These are phyloP conservation scores for Peromyscus eremicus DNA, from an alignment of 2,797 vertebrate species.

Conservation along the genomic window DNA sequence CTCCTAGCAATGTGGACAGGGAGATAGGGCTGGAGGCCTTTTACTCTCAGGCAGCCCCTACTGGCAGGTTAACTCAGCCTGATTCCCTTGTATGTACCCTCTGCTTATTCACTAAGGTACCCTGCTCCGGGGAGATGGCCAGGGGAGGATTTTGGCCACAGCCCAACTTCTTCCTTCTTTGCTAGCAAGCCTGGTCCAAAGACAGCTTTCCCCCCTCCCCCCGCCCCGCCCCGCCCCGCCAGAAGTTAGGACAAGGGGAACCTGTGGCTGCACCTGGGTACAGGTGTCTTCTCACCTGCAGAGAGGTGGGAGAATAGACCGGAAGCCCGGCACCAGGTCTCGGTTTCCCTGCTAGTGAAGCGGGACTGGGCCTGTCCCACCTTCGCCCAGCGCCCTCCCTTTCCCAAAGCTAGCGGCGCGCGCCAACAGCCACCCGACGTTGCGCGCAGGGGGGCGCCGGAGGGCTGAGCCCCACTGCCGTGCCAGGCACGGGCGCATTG, in stretches of 20 bases:
- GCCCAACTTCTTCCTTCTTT: not conserved
- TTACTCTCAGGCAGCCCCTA: not conserved
- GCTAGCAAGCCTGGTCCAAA: not conserved
- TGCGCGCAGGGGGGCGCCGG: not conserved
- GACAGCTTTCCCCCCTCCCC: not conserved
- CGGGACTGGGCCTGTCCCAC: not conserved
- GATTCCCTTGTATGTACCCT: not conserved
- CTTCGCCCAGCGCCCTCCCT: not conserved
- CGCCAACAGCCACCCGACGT: not conserved
- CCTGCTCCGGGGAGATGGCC: not conserved
- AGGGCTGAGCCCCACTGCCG: not conserved
- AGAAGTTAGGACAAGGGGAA: not conserved
- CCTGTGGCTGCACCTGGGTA: not conserved
- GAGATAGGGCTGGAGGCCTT: not conserved
- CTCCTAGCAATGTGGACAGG: accelerated
- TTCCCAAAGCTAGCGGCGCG: not conserved
- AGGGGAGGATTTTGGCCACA: not conserved
- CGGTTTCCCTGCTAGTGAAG: not conserved
- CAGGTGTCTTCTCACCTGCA: not conserved
- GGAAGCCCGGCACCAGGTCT: not conserved
- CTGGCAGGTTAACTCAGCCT: not conserved
- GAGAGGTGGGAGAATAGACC: not conserved
- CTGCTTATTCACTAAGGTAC: not conserved
- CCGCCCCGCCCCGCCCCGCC: too few relatives aligned
- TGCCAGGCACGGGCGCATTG: not conserved